These are phyloP conservation scores for Acanthopagrus latus DNA, from an alignment of 2,797 vertebrate species.

Conservation along the genomic window DNA sequence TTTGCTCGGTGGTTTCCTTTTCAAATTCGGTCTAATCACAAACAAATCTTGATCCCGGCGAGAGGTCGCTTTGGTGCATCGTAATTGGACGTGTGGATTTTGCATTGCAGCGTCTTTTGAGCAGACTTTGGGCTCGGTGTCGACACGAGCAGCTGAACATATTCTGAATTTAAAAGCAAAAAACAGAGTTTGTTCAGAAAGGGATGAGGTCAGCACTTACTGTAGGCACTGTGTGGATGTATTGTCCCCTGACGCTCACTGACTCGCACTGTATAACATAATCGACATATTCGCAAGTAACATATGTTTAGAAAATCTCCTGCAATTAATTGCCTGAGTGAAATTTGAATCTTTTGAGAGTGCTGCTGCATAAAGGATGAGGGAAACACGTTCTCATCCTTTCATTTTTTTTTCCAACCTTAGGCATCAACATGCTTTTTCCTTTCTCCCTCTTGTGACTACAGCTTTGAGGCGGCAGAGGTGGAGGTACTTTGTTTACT, in stretches of 20 bases:
- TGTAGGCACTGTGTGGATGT: conserved; percentile 2
- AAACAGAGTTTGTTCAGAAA: conserved; percentile 4
- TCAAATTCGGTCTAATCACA: conserved; percentile 35
- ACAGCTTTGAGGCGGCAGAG: neutral
- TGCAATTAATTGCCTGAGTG: conserved; percentile 1
- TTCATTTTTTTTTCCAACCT: neutral
- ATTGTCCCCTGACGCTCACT: conserved; percentile 7
- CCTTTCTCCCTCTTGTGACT: neutral
- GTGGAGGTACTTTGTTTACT: neutral
- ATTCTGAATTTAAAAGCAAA: conserved; percentile 28
- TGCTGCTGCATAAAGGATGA: neutral
- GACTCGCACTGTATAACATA: conserved; percentile 16
- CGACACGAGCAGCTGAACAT: conserved; percentile 22
- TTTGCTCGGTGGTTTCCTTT: conserved; percentile 20
- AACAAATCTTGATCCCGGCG: conserved; percentile 41
- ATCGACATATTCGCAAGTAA: too few relatives aligned
- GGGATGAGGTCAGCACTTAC: conserved; percentile 24
- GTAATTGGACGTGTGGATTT: conserved; percentile 56
- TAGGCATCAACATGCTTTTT: neutral
- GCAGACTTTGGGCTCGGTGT: conserved; percentile 22
- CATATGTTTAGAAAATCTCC: conserved; percentile 1
- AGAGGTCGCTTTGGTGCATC: conserved; percentile 36
- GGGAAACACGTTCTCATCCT: neutral
- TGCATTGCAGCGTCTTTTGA: conserved; percentile 5
- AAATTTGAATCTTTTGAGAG: conserved; percentile 4